Conservation (phyloP, 2,113 vertebrate species). For the Danionella cerebrum region DNA sequence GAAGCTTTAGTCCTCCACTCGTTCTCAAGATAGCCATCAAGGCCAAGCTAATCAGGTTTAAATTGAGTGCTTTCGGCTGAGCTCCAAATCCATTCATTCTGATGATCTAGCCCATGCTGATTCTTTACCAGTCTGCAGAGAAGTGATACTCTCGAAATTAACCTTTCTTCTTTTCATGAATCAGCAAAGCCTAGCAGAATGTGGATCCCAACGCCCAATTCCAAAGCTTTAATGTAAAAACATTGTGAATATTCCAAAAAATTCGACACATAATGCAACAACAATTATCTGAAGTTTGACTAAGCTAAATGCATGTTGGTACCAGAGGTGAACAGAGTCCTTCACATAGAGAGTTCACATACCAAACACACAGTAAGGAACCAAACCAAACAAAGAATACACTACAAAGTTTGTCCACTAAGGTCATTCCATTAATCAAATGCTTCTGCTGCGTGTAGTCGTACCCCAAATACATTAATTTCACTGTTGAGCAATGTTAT, state of each 20-base stretch:
- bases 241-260: too few relatives aligned
- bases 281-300: too few relatives aligned
- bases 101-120: background rate
- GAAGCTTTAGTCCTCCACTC: background rate
- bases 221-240: too few relatives aligned
- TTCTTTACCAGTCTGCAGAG: background rate
- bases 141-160: background rate
- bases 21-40: slow-evolving; percentile 4
- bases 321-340: too few relatives aligned
- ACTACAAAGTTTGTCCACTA: background rate
- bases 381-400: too few relatives aligned
- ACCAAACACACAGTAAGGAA: background rate
- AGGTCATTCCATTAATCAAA: background rate
- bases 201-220: too few relatives aligned
- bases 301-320: too few relatives aligned
- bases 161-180: background rate
- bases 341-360: too few relatives aligned
- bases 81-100: slow-evolving; percentile 5
- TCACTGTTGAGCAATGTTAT: background rate
- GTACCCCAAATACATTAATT: background rate
- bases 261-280: too few relatives aligned
- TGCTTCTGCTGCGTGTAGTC: background rate
- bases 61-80: background rate
- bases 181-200: too few relatives aligned
- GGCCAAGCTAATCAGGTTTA: background rate